phyloP scores from a whole-genome alignment of 2,797 vertebrate species.

The Gadopsis bispinosus region DNA sequence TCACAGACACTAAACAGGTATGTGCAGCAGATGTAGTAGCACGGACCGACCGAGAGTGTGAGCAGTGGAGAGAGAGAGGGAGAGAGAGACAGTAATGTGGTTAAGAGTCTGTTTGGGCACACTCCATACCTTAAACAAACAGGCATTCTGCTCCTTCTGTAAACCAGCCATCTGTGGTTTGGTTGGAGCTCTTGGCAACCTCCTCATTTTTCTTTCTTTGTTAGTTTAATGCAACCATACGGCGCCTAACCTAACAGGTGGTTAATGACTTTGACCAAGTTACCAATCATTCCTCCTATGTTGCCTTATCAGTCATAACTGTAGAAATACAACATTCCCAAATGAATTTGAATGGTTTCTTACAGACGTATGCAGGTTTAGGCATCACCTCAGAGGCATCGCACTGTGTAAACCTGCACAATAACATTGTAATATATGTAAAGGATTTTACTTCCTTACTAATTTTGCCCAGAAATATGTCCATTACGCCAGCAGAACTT shows the following conservation, averaged over 20 bases:
- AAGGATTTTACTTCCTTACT: neutral
- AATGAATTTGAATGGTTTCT: too few species aligned
- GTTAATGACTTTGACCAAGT: neutral
- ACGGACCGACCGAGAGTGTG: neutral
- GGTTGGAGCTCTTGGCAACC: neutral
- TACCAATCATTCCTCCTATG: neutral
- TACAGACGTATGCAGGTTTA: neutral
- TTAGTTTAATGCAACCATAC: neutral
- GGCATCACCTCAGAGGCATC: neutral
- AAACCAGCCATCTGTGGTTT: constrained; percentile 38
- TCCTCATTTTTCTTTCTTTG: neutral
- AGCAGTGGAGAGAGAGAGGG: neutral
- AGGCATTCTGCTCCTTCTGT: constrained; percentile 45
- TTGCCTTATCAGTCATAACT: neutral
- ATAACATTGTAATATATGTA: neutral
- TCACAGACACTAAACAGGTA: neutral
- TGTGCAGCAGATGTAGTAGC: constrained; percentile 3
- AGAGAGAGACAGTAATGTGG: constrained; percentile 41
- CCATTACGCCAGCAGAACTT: neutral
- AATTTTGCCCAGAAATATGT: neutral
- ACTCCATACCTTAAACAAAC: constrained; percentile 74
- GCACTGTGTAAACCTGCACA: neutral
- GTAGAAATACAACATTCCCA: neutral
- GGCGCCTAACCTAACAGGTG: neutral
- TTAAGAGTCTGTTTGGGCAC: constrained; percentile 60